A percentile compares a stretch with the other conserved stretches of the same genome.
Evolutionary conservation across 2,797 vertebrate genomes (phyloP).

Genomic region (Micropoecilia bifurca): DNA sequence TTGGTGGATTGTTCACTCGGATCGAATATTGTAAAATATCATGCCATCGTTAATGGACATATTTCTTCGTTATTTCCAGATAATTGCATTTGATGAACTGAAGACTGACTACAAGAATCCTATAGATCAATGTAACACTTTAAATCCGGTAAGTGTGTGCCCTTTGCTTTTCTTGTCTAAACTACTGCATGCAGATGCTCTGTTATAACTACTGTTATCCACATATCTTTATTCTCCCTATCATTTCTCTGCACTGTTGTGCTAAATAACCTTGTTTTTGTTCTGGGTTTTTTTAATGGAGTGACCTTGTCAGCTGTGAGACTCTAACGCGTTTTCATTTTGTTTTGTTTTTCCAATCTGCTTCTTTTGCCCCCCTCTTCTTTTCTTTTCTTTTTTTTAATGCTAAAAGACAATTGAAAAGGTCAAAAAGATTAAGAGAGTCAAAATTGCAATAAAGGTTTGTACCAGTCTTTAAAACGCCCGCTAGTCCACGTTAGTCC

Average conservation of each 20-base stretch:
- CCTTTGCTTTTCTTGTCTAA: conserved; percentile 34
- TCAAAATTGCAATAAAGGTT: conserved; percentile 99
- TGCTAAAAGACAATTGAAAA: conserved; percentile 99
- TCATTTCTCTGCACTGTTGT: conserved; percentile 80
- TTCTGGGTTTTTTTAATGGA: conserved; percentile 76
- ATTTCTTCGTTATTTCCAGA: conserved; percentile 75
- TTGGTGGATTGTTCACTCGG: neutral
- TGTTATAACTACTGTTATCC: conserved; percentile 55
- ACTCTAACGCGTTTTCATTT: conserved; percentile 90
- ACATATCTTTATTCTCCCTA: conserved; percentile 57
- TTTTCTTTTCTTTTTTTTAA: conserved; percentile 28
- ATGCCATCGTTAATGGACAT: neutral
- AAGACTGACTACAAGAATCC: conserved; percentile 99
- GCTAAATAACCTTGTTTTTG: conserved; percentile 84
- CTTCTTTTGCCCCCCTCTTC: conserved; percentile 77
- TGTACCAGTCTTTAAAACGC: conserved; percentile 93
- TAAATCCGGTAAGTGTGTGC: conserved; percentile 94
- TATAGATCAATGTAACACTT: conserved; percentile 99
- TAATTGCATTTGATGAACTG: conserved; percentile 99
- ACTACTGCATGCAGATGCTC: conserved; percentile 71
- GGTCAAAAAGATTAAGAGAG: conserved; percentile 99
- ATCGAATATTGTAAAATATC: neutral
- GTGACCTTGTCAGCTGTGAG: conserved; percentile 90
- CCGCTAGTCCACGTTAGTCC: conserved; percentile 81
- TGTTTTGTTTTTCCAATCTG: conserved; percentile 85